A percentile compares a stretch with the other conserved stretches of the same genome.
Conservation (phyloP, 2,888 invertebrate genomes). For the Eucera pruinosa region DNA sequence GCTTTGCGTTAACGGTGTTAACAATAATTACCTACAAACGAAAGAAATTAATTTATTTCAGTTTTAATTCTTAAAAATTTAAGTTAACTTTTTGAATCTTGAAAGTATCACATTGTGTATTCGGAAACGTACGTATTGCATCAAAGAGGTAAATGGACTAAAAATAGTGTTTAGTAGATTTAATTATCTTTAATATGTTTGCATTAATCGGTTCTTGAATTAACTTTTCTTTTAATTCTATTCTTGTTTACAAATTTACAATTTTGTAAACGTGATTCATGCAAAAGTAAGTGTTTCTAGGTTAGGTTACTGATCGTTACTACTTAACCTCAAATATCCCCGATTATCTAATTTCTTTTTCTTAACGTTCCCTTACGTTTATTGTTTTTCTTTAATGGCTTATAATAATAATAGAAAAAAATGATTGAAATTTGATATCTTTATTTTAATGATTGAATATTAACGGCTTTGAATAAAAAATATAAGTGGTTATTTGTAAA, state of each 20-base stretch:
- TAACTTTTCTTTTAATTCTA: neutral
- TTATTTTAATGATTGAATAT: neutral
- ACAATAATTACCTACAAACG: neutral
- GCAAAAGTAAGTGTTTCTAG: slow-evolving; percentile 45
- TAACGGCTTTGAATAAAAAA: neutral
- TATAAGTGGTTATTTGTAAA: neutral
- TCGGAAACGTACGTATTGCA: slow-evolving; percentile 57
- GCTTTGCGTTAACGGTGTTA: slow-evolving; percentile 7
- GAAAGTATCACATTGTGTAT: slow-evolving; percentile 52
- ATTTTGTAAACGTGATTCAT: slow-evolving; percentile 25
- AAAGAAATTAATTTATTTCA: neutral
- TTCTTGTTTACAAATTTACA: neutral
- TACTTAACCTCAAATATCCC: slow-evolving; percentile 64
- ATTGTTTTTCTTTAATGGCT: neutral
- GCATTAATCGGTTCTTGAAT: neutral
- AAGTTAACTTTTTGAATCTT: slow-evolving; percentile 62
- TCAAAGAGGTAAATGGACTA: slow-evolving; percentile 29
- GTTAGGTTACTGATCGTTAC: slow-evolving; percentile 62
- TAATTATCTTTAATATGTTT: slow-evolving; percentile 1
- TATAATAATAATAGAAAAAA: neutral
- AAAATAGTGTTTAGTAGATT: slow-evolving; percentile 9
- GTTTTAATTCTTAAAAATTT: slow-evolving; percentile 8
- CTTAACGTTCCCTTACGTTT: neutral
- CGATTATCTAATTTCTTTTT: slow-evolving; percentile 29
- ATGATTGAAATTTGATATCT: neutral